Percentiles rank a stretch among this genome's conserved stretches.
Conservation (phyloP, 2,113 vertebrate species). For the Globicephala melas region DNA sequence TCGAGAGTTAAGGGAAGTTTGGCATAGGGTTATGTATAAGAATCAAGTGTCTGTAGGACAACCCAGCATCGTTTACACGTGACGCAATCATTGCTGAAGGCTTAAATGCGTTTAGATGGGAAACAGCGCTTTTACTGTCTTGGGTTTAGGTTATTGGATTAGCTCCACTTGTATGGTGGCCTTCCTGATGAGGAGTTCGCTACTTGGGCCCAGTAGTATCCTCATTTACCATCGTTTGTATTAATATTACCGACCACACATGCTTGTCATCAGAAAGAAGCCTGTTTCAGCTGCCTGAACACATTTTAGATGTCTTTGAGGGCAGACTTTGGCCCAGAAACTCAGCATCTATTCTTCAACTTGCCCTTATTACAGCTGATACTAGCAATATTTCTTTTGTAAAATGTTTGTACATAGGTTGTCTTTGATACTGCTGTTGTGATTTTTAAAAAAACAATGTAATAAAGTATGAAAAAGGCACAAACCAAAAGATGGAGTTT, state of each 20-base stretch:
- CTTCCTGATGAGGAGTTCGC: background rate
- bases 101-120: constrained; percentile 1
- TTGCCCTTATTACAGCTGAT: background rate
- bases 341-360: background rate
- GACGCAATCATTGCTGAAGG: background rate
- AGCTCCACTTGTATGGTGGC: background rate
- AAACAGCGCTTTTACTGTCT: background rate
- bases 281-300: background rate
- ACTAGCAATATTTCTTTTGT: constrained; percentile 60
- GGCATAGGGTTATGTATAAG: background rate
- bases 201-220: background rate
- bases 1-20: background rate
- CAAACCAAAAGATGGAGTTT: constrained; percentile 24
- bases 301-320: background rate
- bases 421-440: constrained; percentile 58
- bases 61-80: background rate
- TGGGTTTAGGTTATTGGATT: background rate
- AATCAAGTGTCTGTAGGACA: background rate
- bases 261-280: background rate
- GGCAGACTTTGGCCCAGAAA: background rate
- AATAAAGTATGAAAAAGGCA: constrained; percentile 50
- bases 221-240: background rate
- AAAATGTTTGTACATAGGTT: constrained; percentile 65
- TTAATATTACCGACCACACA: background rate
- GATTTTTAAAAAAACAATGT: constrained; percentile 63